Conservation (phyloP, 1,140 invertebrate genomes). For the Papilio dardanus region DNA sequence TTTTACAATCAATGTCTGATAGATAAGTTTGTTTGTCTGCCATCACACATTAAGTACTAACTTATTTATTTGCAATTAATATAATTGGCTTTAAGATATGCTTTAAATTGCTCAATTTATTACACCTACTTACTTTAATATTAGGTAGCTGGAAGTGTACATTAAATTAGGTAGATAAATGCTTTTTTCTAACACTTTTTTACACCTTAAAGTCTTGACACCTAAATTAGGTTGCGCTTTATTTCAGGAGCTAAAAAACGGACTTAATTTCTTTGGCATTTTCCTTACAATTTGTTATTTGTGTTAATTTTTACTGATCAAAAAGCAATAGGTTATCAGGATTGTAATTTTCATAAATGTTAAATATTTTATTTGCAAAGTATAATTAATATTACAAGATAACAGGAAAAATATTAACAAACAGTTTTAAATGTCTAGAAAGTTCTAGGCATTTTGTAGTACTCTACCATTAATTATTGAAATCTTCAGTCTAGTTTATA, state of each 20-base stretch:
- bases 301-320: too few relatives aligned
- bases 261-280: too few relatives aligned
- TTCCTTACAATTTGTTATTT: too few relatives aligned
- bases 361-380: not conserved
- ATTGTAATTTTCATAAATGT: not conserved
- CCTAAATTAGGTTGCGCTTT: too few relatives aligned
- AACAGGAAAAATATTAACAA: not conserved
- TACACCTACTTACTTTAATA: too few relatives aligned
- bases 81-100: not conserved
- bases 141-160: too few relatives aligned
- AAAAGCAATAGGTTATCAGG: not conserved
- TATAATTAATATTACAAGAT: not conserved
- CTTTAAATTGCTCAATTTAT: too few relatives aligned
- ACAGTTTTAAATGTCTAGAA: not conserved
- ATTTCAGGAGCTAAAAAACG: too few relatives aligned
- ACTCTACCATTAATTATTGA: not conserved
- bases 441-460: not conserved
- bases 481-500: too few relatives aligned
- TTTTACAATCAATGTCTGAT: constrained; percentile 8
- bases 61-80: not conserved
- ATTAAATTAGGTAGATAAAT: too few relatives aligned
- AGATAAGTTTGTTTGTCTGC: constrained; percentile 14
- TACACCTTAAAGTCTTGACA: too few relatives aligned
- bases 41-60: not conserved
- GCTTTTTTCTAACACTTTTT: too few relatives aligned